Evolutionary conservation across 2,888 invertebrate species (phyloP).

Genomic region (Morpho achilles): DNA sequence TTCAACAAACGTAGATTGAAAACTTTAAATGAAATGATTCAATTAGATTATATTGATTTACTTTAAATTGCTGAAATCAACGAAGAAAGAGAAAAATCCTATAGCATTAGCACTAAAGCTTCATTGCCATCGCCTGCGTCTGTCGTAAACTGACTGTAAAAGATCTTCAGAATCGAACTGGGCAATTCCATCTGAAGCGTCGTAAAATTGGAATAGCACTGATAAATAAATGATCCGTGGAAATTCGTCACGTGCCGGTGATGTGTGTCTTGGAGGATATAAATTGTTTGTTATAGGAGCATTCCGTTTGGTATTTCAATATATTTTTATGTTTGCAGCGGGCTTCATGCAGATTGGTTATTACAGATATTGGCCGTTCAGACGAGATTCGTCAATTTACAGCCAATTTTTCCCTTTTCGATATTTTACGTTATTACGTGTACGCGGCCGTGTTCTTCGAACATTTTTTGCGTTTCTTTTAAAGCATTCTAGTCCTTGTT

Average conservation of each 20-base stretch:
- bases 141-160: constrained; percentile 27
- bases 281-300: constrained; percentile 12
- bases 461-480: too few relatives aligned
- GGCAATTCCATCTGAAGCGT: constrained; percentile 26
- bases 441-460: neutral
- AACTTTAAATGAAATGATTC: too few relatives aligned
- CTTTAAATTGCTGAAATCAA: constrained; percentile 11
- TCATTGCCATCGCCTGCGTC: constrained; percentile 15
- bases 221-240: constrained; percentile 27
- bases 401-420: constrained; percentile 16
- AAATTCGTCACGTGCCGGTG: constrained; percentile 23
- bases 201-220: constrained; percentile 32
- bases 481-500: too few relatives aligned
- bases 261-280: constrained; percentile 6
- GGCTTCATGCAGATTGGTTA: constrained; percentile 19
- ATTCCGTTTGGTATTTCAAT: constrained; percentile 15
- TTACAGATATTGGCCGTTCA: constrained; percentile 22
- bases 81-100: constrained; percentile 6
- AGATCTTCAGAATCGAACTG: constrained; percentile 22
- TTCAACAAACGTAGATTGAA: too few relatives aligned
- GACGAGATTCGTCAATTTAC: constrained; percentile 21
- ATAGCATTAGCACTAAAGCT: constrained; percentile 12
- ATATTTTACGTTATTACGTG: constrained; percentile 8
- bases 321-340: constrained; percentile 21
- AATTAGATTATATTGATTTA: too few relatives aligned